Evolutionary conservation across 2,797 vertebrate genomes (phyloP).

Genomic region (Chaetodon trifasciatus): DNA sequence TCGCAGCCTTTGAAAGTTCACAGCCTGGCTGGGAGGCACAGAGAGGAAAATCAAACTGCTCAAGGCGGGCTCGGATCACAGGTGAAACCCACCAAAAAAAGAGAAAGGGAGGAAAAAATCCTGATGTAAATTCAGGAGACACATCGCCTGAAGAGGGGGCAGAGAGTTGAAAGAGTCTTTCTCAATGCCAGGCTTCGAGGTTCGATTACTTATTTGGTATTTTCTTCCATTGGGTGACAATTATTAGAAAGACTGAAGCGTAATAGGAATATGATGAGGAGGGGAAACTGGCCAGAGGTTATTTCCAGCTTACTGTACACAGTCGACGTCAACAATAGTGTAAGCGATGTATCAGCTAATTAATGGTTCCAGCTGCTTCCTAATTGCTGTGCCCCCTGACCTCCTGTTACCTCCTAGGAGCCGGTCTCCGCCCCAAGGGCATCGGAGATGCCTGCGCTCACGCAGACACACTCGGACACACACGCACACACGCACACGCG

Average conservation of each 20-base stretch:
- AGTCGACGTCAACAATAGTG: constrained; percentile 69
- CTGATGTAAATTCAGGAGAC: constrained; percentile 81
- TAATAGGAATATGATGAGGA: constrained; percentile 59
- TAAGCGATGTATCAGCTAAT: constrained; percentile 78
- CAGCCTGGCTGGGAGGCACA: constrained; percentile 79
- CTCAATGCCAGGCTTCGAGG: constrained; percentile 35
- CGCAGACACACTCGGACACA: constrained; percentile 27
- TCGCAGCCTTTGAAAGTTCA: constrained; percentile 81
- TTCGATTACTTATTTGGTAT: constrained; percentile 56
- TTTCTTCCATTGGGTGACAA: constrained; percentile 40
- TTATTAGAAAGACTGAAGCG: constrained; percentile 43
- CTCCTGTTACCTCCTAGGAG: constrained; percentile 71
- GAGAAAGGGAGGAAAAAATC: constrained; percentile 12
- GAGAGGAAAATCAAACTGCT: constrained; percentile 77
- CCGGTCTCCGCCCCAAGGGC: constrained; percentile 70
- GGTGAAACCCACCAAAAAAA: constrained; percentile 58
- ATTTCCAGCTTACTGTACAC: constrained; percentile 53
- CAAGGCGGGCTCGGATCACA: constrained; percentile 76
- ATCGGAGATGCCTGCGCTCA: constrained; percentile 47
- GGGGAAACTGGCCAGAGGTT: constrained; percentile 71
- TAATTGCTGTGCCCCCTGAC: constrained; percentile 78
- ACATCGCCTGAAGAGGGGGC: constrained; percentile 69
- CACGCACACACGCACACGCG: constrained; percentile 13
- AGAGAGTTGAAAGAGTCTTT: constrained; percentile 60
- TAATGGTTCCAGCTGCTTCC: constrained; percentile 76